Percentiles rank a stretch among this genome's conserved stretches.
Evolutionary conservation across 2,888 invertebrate genomes (phyloP).

Genomic region (Dicranocentrus wangi): DNA sequence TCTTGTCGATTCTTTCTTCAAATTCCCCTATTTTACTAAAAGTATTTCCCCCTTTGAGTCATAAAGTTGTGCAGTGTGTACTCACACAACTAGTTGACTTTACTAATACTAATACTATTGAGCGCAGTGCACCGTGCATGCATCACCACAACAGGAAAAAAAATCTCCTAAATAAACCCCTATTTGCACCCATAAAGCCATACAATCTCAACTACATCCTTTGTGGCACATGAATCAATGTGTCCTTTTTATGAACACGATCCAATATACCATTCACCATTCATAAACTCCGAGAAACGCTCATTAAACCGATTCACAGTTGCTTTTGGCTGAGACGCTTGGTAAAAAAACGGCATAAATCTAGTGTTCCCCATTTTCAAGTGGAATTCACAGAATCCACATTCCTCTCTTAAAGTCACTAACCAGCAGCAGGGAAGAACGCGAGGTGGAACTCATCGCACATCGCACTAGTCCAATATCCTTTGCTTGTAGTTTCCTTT

Average conservation of each 20-base stretch:
- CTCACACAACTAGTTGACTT: too few species aligned
- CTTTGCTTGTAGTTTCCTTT: too few species aligned
- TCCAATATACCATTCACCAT: slow-evolving; percentile 32
- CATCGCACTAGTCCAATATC: too few species aligned
- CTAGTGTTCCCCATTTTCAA: slow-evolving; percentile 32
- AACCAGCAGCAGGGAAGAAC: too few species aligned
- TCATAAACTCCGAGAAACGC: slow-evolving; percentile 55
- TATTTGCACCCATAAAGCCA: slow-evolving; percentile 19
- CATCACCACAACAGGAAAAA: slow-evolving; percentile 5
- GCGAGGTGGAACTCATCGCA: too few species aligned
- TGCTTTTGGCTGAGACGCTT: slow-evolving; percentile 26
- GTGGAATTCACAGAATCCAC: slow-evolving; percentile 55
- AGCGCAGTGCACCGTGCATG: too few species aligned
- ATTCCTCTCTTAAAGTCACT: slow-evolving; percentile 40
- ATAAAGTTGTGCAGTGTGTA: too few species aligned
- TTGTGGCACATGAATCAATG: slow-evolving; percentile 22
- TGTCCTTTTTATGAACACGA: slow-evolving; percentile 14
- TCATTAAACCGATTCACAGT: slow-evolving; percentile 49
- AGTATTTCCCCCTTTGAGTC: neutral
- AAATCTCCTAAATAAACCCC: slow-evolving; percentile 23
- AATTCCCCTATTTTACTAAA: too few species aligned
- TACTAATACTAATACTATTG: too few species aligned
- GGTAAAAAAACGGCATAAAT: slow-evolving; percentile 51
- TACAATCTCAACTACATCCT: neutral
- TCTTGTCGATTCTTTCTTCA: neutral